Evolutionary conservation across 2,113 vertebrate species (phyloP).

Genomic region (cattle (Bos taurus)): DNA sequence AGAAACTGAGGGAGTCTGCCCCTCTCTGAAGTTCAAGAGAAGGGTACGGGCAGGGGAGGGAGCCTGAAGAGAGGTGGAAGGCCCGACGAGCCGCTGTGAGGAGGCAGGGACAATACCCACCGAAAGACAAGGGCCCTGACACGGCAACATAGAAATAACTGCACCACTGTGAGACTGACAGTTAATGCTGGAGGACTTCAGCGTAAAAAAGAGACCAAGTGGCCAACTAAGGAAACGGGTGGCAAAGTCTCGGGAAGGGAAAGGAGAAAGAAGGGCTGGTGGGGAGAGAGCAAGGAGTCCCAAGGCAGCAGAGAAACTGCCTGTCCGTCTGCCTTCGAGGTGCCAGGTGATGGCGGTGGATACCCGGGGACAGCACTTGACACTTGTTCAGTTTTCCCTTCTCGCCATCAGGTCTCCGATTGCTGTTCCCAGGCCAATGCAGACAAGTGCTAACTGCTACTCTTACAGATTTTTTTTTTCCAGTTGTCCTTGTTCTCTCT

Average conservation of each 20-base stretch:
- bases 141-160: background rate
- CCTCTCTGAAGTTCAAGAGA: background rate
- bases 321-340: background rate
- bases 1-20: background rate
- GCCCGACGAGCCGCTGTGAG: background rate
- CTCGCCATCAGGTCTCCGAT: accelerated
- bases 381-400: background rate
- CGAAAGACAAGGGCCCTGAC: background rate
- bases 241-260: background rate
- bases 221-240: background rate
- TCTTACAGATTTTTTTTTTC: background rate
- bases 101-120: background rate
- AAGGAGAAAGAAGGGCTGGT: background rate
- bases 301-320: too few relatives aligned
- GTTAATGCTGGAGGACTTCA: background rate
- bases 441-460: background rate
- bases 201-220: background rate
- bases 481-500: background rate
- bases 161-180: accelerated
- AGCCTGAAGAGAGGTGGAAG: background rate
- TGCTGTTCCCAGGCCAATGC: background rate
- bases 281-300: background rate
- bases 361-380: background rate
- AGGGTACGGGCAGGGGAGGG: background rate
- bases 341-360: background rate